Evolutionary conservation across 2,113 vertebrate genomes (phyloP).

Genomic region (Syrmaticus mikado): DNA sequence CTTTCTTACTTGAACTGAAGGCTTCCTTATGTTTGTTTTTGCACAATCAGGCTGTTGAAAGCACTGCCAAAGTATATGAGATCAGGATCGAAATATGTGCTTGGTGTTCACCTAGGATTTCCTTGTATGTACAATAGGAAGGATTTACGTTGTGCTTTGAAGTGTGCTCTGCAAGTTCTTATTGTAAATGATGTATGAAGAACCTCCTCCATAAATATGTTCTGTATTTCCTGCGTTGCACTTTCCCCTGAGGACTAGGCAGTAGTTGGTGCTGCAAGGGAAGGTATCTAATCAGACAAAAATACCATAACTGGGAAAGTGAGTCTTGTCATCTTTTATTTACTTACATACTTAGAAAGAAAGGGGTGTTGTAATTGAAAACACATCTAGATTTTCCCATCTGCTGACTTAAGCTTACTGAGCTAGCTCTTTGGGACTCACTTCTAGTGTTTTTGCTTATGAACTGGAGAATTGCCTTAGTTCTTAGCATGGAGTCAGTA

Average conservation of each 20-base stretch:
- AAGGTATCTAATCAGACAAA: not conserved
- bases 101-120: not conserved
- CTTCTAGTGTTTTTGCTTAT: constrained; percentile 11
- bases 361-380: not conserved
- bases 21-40: not conserved
- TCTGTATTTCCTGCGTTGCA: not conserved
- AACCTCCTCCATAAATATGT: not conserved
- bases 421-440: not conserved
- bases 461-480: not conserved
- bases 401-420: constrained; percentile 21
- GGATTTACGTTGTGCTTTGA: not conserved
- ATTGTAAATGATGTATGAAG: not conserved
- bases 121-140: not conserved
- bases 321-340: not conserved
- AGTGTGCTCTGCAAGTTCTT: not conserved
- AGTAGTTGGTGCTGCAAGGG: not conserved
- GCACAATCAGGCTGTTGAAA: not conserved
- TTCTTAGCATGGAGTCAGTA: constrained; percentile 2
- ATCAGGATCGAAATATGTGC: not conserved
- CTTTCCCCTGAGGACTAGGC: not conserved
- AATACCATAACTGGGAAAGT: not conserved
- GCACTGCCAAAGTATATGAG: not conserved
- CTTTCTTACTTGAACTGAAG: not conserved
- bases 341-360: not conserved
- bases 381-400: not conserved